phyloP scores from a whole-genome alignment of 2,797 vertebrate genomes.

The Harpagifer antarcticus region DNA sequence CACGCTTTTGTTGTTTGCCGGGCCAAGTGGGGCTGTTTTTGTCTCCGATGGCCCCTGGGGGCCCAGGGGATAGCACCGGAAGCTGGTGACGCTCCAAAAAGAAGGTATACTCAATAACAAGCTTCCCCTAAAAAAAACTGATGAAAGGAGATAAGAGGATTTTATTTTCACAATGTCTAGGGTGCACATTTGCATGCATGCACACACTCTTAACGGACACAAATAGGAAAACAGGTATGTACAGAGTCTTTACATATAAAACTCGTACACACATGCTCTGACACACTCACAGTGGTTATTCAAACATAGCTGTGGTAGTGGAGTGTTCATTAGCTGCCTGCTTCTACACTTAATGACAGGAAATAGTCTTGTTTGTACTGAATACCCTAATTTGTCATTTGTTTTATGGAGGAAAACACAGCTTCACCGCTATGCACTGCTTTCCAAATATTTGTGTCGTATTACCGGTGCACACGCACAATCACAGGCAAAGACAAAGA shows the following conservation, averaged over 20 bases:
- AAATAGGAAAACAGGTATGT: conserved; percentile 41
- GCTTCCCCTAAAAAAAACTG: conserved; percentile 40
- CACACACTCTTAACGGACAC: conserved; percentile 43
- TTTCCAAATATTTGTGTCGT: conserved; percentile 68
- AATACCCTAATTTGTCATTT: conserved; percentile 85
- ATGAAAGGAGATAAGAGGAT: conserved; percentile 65
- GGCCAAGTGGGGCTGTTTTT: conserved; percentile 79
- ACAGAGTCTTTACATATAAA: conserved; percentile 49
- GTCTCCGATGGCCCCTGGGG: conserved; percentile 72
- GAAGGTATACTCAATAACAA: conserved; percentile 73
- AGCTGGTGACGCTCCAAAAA: conserved; percentile 75
- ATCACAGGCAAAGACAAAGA: conserved; percentile 47
- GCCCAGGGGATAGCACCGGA: conserved; percentile 77
- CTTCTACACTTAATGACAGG: conserved; percentile 84
- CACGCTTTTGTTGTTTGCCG: conserved; percentile 87
- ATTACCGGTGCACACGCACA: conserved; percentile 44
- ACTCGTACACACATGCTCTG: conserved; percentile 47
- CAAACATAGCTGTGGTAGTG: conserved; percentile 72
- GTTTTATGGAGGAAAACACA: conserved; percentile 76
- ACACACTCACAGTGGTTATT: conserved; percentile 73
- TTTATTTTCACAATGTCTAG: conserved; percentile 50
- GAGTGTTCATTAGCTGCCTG: conserved; percentile 83
- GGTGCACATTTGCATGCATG: conserved; percentile 51
- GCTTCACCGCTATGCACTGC: conserved; percentile 58
- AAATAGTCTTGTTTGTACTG: conserved; percentile 80